These are phyloP conservation scores for Talpa occidentalis DNA, from an alignment of 2,113 vertebrate species.

Conservation along the genomic window DNA sequence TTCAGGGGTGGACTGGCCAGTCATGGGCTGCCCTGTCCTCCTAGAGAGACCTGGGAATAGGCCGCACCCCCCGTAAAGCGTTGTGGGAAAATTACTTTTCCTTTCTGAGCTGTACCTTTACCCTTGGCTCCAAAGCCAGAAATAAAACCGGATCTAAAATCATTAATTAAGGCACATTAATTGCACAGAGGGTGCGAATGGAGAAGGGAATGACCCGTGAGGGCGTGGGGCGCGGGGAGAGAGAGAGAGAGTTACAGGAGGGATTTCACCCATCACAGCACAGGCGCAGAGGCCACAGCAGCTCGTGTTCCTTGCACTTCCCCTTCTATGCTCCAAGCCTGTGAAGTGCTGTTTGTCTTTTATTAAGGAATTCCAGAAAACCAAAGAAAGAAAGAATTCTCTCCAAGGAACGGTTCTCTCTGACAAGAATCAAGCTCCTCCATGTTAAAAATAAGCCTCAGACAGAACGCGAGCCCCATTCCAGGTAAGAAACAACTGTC, in stretches of 20 bases:
- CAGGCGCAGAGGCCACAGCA: not conserved
- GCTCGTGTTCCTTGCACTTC: not conserved
- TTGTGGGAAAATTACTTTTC: not conserved
- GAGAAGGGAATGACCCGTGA: not conserved
- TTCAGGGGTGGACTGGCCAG: not conserved
- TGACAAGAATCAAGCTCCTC: not conserved
- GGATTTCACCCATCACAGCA: not conserved
- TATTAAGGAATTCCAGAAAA: not conserved
- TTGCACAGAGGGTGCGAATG: not conserved
- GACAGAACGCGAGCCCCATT: not conserved
- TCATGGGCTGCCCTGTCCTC: not conserved
- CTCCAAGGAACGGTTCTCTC: not conserved
- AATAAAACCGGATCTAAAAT: slow-evolving; percentile 16
- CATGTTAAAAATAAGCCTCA: not conserved
- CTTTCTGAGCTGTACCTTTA: not conserved
- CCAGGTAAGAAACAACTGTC: not conserved
- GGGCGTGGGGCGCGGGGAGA: no score
- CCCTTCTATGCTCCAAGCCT: not conserved
- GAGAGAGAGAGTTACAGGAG: no score
- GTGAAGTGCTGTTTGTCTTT: not conserved
- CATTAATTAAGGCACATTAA: not conserved
- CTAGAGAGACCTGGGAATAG: not conserved
- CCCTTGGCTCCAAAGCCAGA: not conserved
- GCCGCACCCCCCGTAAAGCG: not conserved
- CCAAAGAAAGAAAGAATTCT: not conserved